phyloP scores from a whole-genome alignment of 2,888 invertebrate species.

The Eucera pruinosa region DNA sequence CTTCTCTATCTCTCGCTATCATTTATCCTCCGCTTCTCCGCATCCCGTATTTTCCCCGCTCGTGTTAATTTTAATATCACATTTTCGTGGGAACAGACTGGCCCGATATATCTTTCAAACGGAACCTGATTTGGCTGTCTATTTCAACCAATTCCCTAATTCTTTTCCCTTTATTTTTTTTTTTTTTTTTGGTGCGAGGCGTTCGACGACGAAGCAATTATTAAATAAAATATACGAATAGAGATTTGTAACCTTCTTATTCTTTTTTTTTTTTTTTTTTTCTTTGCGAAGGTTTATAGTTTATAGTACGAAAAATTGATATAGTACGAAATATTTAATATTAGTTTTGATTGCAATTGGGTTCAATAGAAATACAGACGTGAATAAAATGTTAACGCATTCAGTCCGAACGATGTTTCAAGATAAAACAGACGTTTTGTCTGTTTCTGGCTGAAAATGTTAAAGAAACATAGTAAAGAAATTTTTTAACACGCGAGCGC shows the following conservation, averaged over 20 bases:
- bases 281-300: too few relatives aligned
- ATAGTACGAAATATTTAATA: not conserved
- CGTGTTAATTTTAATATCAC: constrained; percentile 76
- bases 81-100: constrained; percentile 73
- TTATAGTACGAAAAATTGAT: not conserved
- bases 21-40: constrained; percentile 14
- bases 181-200: not conserved
- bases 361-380: too few relatives aligned
- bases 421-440: too few relatives aligned
- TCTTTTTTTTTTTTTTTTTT: too few relatives aligned
- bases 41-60: constrained; percentile 51
- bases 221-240: not conserved
- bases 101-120: constrained; percentile 67
- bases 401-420: too few relatives aligned
- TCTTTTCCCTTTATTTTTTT: not conserved
- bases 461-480: not conserved
- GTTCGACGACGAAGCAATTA: not conserved
- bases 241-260: too few relatives aligned
- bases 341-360: not conserved
- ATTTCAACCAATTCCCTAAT: not conserved
- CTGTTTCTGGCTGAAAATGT: too few relatives aligned
- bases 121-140: constrained; percentile 19
- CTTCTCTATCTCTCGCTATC: not conserved
- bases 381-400: too few relatives aligned
- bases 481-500: constrained; percentile 1